Evolutionary conservation across 2,888 invertebrate genomes (phyloP).

Genomic region (Dynastes hyllus): DNA sequence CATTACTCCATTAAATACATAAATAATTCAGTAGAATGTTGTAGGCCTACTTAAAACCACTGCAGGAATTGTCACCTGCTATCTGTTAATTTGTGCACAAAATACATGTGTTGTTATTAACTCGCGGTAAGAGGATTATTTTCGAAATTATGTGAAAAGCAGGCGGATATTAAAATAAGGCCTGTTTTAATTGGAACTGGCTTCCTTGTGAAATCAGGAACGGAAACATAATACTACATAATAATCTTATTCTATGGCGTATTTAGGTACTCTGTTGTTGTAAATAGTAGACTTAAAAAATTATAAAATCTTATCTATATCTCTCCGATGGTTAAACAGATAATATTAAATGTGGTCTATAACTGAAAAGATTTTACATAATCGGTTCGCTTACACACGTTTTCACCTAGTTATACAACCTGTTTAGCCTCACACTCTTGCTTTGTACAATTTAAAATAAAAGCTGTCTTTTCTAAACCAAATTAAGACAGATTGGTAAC

Average conservation of each 20-base stretch:
- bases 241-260: no score
- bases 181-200: not conserved
- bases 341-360: no score
- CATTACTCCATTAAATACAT: constrained; percentile 43
- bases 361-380: no score
- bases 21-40: constrained; percentile 41
- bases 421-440: no score
- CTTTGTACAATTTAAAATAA: no score
- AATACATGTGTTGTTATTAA: constrained; percentile 16
- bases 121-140: constrained; percentile 26
- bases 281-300: no score
- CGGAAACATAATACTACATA: not conserved
- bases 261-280: no score
- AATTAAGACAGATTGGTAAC: no score
- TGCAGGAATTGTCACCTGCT: constrained; percentile 33
- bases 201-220: not conserved
- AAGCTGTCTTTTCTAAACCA: no score
- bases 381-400: no score
- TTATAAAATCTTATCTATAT: not conserved
- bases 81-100: constrained; percentile 16
- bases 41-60: constrained; percentile 29
- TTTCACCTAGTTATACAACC: no score
- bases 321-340: no score
- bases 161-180: not conserved
- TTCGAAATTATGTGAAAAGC: constrained; percentile 14